Evolutionary conservation across 1,140 invertebrate genomes (phyloP).

Genomic region (Cherax destructor): DNA sequence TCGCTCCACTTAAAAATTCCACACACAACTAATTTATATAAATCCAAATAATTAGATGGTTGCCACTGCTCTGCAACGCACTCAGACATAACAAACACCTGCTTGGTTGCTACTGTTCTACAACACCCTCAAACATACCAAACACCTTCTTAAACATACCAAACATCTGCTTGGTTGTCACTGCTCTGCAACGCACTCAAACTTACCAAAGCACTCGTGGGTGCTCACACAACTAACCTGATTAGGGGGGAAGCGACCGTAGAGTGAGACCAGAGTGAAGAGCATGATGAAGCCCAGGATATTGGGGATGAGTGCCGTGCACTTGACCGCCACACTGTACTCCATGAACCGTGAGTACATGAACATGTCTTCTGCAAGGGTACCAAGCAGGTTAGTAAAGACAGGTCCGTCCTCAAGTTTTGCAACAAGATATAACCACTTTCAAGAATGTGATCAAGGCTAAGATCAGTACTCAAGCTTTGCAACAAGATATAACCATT

Average conservation of each 20-base stretch:
- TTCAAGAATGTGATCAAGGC: too few species aligned
- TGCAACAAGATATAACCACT: too few species aligned
- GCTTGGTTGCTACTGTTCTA: neutral
- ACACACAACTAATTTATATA: too few species aligned
- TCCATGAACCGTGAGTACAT: conserved; percentile 79
- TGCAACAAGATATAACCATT: too few species aligned
- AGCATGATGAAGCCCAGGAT: conserved; percentile 76
- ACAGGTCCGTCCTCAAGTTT: neutral
- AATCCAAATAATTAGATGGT: too few species aligned
- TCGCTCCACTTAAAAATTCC: too few species aligned
- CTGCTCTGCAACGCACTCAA: too few species aligned
- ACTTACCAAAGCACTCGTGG: neutral
- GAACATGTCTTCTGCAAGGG: conserved; percentile 75
- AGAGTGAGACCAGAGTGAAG: conserved; percentile 76
- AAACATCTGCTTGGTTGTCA: too few species aligned
- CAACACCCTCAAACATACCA: too few species aligned
- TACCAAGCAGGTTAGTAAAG: neutral
- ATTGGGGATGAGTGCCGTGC: conserved; percentile 77
- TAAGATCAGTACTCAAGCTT: too few species aligned
- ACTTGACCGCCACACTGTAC: conserved; percentile 76
- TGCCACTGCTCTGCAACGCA: too few species aligned
- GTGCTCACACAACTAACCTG: conserved; percentile 56
- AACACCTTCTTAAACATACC: too few species aligned
- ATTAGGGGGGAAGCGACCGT: conserved; percentile 76
- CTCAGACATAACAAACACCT: neutral